Evolutionary conservation across 1,140 invertebrate genomes (phyloP), one percentile per base, ranked within the genome.

Genomic region (Streblospio benedicti): DNA sequence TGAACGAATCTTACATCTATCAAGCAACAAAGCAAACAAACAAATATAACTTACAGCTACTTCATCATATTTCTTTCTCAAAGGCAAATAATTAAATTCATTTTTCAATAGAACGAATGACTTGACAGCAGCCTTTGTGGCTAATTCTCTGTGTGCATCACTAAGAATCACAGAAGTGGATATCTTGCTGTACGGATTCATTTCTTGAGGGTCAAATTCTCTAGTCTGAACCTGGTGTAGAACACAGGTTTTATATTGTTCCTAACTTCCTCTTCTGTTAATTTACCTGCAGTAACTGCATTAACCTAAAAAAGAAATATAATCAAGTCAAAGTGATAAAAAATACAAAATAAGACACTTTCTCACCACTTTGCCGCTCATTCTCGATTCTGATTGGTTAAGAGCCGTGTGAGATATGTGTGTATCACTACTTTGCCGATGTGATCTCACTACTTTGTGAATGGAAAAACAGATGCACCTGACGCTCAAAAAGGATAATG

Each of bases 181-280:
- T 4, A 59, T 27, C 1, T 51, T 32, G 5, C 28, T 30, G 45
- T 55, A 65, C 14, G 63, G 63, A 41, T 65, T 65, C 49, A 65
- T 45, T 20, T 61, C 18, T n/a, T 28, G 51, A 16, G 64, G 64
- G 53, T 65, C 64, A 57, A 65, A 65, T 49, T 65, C 64, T 31
- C 64, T 2, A 65, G 62, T 38, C 58, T 32, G 50, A 65, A 55
- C 9, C 64, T 18, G 18, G 59, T 51, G 43, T 65, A 65, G 18
- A 65, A 60, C 18, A 65, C 23, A 16, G 62, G 62, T 47, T 65
- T 59, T 3, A 59, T 25, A 4, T 32, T 50, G 3, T 59, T 49
- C 9, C 3, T n/a, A 32, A 59, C 14, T 9, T 16, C 33, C 5
- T 5, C 44, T 16, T 51, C 45, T 27, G 44, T 27, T 5, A 25